A percentile compares a stretch with the other conserved stretches of the same genome.
These are phyloP conservation scores for Cotesia glomerata DNA, from an alignment of 1,140 invertebrate species.

Conservation along the genomic window DNA sequence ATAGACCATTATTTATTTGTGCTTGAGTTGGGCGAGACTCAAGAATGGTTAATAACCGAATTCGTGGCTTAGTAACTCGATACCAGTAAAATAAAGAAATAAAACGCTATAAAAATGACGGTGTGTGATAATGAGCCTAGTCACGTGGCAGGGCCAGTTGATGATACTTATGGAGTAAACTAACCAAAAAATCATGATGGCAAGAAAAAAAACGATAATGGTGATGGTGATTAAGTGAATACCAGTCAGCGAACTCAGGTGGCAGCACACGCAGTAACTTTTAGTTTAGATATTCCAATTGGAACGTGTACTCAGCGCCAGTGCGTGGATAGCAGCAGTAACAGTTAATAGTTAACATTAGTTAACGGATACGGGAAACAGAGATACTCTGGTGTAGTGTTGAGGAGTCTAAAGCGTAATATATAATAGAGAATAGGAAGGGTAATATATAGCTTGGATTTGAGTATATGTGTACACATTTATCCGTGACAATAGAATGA, in stretches of 20 bases:
- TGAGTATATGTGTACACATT: constrained; percentile 5
- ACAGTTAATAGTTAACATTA: too few species aligned
- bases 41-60: too few species aligned
- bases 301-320: background rate
- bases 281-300: background rate
- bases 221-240: constrained; percentile 16
- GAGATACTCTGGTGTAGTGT: too few species aligned
- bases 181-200: background rate
- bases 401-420: constrained; percentile 10
- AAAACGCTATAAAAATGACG: background rate
- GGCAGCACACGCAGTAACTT: background rate
- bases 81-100: background rate
- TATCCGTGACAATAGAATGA: constrained; percentile 20
- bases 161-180: constrained; percentile 52
- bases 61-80: background rate
- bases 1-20: too few species aligned
- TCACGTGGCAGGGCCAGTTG: constrained; percentile 61
- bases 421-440: background rate
- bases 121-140: constrained; percentile 38
- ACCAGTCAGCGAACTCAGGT: constrained; percentile 26
- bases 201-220: background rate
- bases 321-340: background rate
- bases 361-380: too few species aligned
- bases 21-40: too few species aligned
- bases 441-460: background rate